Evolutionary conservation across 2,888 invertebrate species (phyloP), one percentile per base, ranked within the genome.

Genomic region (Nasonovia ribisnigri): DNA sequence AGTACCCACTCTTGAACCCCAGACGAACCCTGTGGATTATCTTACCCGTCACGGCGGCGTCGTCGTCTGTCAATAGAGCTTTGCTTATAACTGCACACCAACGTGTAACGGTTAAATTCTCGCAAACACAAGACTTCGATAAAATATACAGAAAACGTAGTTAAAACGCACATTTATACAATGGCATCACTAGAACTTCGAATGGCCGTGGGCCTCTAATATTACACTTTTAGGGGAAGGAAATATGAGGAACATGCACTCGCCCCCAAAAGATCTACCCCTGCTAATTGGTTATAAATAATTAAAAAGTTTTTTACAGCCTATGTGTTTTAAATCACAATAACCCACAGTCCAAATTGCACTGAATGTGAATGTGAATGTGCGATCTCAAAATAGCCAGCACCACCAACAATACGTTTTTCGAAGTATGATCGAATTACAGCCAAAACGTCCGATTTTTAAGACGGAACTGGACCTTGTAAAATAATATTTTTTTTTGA

Each of bases 401-500:
- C 54, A 88, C 36, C 51, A 36, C 88, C 54, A 54, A 54, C 54
- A 54, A 54, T 88, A 36, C 36, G 88, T 46, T 46, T 54, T 54
- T 88, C 36, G 16, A 51, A 57, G 36, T 89, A 42, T 43, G 42
- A 11, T 57, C 57, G 42, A 89, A 54, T 20, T 20, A 54, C 54
- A 3, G 48, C 54, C 54, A 54, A 5, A 54, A 54, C 48, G 1
- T 54, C 54, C 20, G 3, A 54, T 20, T 42, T 92, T 87, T 57
- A 92, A 84, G 43, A 87, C 87, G 42, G 57, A 92, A 57, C 87
- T 92, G 43, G 57, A 92, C n/a, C 43, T 87, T 84, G 48, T 86
- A 86, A 84, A 92, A 86, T 87, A 87, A 87, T 86, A 86, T 20
- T 92, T 92, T 92, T 92, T 86, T 43, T 42, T 43, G 57, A 86